Evolutionary conservation across 2,113 vertebrate genomes (phyloP).

Genomic region (Acrocephalus kingi): DNA sequence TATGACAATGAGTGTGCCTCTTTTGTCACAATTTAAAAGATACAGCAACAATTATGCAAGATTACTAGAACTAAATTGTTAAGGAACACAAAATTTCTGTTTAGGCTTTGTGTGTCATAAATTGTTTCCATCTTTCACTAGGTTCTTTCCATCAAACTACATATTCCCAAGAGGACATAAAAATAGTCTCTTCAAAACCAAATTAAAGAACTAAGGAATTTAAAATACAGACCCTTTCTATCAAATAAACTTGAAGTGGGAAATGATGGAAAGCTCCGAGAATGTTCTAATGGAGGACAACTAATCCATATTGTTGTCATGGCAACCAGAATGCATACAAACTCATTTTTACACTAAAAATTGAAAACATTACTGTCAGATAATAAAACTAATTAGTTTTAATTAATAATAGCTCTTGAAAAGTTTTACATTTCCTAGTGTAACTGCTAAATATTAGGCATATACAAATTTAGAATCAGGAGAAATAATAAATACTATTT

Average conservation of each 20-base stretch:
- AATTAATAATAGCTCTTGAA: conserved; percentile 35
- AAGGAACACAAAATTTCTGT: neutral
- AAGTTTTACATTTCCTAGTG: neutral
- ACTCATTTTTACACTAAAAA: conserved; percentile 58
- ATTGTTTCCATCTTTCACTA: conserved; percentile 15
- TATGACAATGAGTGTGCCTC: neutral
- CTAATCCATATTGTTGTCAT: conserved; percentile 22
- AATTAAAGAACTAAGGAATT: conserved; percentile 28
- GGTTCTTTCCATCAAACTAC: neutral
- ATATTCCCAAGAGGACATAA: neutral
- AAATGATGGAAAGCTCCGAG: neutral
- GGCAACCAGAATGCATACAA: conserved; percentile 56
- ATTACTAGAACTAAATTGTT: conserved; percentile 27
- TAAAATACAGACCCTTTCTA: conserved; percentile 12
- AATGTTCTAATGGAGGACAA: conserved; percentile 23
- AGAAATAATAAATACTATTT: neutral
- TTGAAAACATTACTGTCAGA: conserved; percentile 58
- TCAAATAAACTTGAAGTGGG: conserved; percentile 24
- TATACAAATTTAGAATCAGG: neutral
- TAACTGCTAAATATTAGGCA: neutral
- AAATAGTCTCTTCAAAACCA: conserved; percentile 21
- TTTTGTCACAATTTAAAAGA: conserved; percentile 46
- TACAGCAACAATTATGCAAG: conserved; percentile 24
- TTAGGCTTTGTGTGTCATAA: neutral
- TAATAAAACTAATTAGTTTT: conserved; percentile 49